Percentiles rank a stretch among this genome's conserved stretches.
These are phyloP conservation scores for Atethmia centrago DNA, from an alignment of 2,888 invertebrate genomes.

Conservation along the genomic window DNA sequence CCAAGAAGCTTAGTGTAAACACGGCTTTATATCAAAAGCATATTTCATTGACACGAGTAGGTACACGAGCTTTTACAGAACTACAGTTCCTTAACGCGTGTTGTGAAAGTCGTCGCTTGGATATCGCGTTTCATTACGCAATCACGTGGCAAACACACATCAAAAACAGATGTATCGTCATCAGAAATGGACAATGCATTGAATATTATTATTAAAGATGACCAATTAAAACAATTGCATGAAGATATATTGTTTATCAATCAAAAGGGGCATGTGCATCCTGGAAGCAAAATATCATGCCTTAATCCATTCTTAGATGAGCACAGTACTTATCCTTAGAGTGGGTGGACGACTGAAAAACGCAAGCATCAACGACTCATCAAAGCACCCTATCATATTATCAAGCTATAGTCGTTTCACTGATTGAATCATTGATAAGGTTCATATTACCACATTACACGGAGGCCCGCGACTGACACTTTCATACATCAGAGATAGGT, in stretches of 20 bases:
- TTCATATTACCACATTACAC: constrained; percentile 4
- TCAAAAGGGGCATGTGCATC: background rate
- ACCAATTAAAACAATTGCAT: too few species aligned
- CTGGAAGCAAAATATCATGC: background rate
- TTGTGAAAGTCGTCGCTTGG: constrained; percentile 2
- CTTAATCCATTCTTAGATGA: background rate
- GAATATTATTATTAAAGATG: too few species aligned
- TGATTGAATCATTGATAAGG: constrained; percentile 3
- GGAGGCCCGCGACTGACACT: constrained; percentile 1
- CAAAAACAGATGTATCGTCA: background rate
- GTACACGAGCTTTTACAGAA: too few species aligned
- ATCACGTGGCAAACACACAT: background rate
- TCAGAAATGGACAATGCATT: too few species aligned
- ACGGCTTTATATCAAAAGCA: too few species aligned
- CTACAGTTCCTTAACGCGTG: background rate
- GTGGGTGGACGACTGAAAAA: background rate
- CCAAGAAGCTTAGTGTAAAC: too few species aligned
- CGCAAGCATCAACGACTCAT: background rate
- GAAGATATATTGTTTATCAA: too few species aligned
- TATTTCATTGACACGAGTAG: too few species aligned
- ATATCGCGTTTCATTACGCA: background rate
- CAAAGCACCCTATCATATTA: background rate
- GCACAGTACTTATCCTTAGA: background rate
- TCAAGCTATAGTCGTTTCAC: background rate
- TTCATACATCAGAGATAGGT: constrained; percentile 12